Base-by-base conservation (phyloP, 2,797 vertebrate genomes). In the Chromobotia macracanthus region DNA sequence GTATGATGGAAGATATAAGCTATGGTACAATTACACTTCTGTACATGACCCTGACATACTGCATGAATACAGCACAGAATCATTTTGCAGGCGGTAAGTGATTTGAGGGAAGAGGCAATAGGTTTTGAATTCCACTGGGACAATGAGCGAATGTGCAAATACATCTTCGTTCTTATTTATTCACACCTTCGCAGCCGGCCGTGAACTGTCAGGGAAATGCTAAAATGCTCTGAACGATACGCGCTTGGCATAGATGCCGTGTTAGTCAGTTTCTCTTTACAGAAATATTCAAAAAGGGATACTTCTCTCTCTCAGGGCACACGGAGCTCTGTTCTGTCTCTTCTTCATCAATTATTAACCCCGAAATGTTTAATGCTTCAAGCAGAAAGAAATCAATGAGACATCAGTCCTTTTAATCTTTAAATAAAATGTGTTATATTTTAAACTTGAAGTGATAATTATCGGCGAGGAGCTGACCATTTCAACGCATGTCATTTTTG, bases 361-460 rank as follows among this genome's bases (percentile, higher is more conserved):
- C 1, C 0, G 28, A 51, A 64, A 7, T 19, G 56, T 63, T 77
- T 70, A 69, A 70, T 71, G 68, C 67, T 79, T 71, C 55, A 70
- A 71, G 76, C 56, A 16, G 46, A 79, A 79, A 64, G 58, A 63
- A 79, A 71, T 79, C 76, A 79, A 79, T 64, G 76, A 53, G 31
- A 64, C 76, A 71, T 53, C 44, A 79, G 31, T 79, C 58, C 28
- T 64, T 79, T 79, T 71, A 78, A 71, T 71, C 67, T 78, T 78
- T 71, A 78, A 78, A 60, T 64, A 18, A 78, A 79, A 79, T 55
- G 44, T 61, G 56, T 64, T 38, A 12, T 18, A 70, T 70, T 56
- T 61, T 41, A 64, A 41, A 71, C 15, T 64, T 64, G 31, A 79
- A 46, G 71, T 46, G 68, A 53, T 53, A n/a, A 79, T 79, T 64